These are phyloP conservation scores for Papilio polytes DNA, from an alignment of 1,140 invertebrate genomes.

Conservation along the genomic window DNA sequence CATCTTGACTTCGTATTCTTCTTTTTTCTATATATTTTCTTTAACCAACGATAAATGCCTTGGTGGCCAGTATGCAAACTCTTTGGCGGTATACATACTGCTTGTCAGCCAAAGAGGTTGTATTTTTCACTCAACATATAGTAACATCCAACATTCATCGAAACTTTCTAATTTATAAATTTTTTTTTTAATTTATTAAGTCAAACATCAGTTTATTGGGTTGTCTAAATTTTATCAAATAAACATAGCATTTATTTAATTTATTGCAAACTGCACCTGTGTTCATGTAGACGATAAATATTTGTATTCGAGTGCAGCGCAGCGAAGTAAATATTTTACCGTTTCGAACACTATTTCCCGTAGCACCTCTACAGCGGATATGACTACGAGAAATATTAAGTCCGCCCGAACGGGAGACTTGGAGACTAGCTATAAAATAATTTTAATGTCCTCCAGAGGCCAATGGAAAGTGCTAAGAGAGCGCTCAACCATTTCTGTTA, in stretches of 20 bases:
- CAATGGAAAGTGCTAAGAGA: slow-evolving; percentile 50
- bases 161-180: too few relatives aligned
- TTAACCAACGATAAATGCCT: too few relatives aligned
- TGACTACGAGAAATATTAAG: slow-evolving; percentile 16
- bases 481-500: slow-evolving; percentile 65
- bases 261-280: neutral
- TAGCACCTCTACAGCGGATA: slow-evolving; percentile 35
- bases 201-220: neutral
- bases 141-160: too few relatives aligned
- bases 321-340: slow-evolving; percentile 6
- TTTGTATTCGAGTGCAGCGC: neutral
- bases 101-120: too few relatives aligned
- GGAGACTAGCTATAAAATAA: slow-evolving; percentile 45
- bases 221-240: neutral
- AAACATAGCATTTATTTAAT: neutral
- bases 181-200: neutral
- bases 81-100: too few relatives aligned
- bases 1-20: too few relatives aligned
- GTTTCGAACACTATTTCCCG: slow-evolving; percentile 36
- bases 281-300: neutral
- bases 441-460: slow-evolving; percentile 49
- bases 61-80: too few relatives aligned
- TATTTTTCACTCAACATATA: too few relatives aligned
- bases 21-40: too few relatives aligned
- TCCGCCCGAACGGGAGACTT: neutral